Evolutionary conservation across 1,140 invertebrate species (phyloP).

Genomic region (Vanessa tameamea): DNA sequence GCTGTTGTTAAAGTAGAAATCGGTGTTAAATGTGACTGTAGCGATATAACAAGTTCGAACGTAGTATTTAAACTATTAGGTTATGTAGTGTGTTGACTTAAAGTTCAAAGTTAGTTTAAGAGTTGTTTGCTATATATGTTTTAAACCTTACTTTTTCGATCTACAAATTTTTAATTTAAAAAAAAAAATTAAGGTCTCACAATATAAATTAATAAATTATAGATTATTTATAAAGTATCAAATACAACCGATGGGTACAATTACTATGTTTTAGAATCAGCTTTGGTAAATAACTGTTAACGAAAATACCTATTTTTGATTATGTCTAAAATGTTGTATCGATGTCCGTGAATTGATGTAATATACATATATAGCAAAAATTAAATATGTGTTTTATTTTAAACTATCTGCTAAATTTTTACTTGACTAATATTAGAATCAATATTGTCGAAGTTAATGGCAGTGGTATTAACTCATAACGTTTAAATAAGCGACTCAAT

Average conservation of each 20-base stretch:
- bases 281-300: slow-evolving; percentile 20
- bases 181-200: neutral
- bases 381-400: neutral
- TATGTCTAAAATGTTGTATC: slow-evolving; percentile 28
- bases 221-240: slow-evolving; percentile 21
- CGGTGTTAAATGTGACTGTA: slow-evolving; percentile 24
- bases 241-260: slow-evolving; percentile 33
- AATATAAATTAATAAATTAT: slow-evolving; percentile 15
- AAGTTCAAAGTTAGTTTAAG: slow-evolving; percentile 29
- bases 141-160: slow-evolving; percentile 4
- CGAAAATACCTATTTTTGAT: slow-evolving; percentile 33
- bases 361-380: slow-evolving; percentile 12
- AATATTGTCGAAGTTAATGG: no score
- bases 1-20: slow-evolving; percentile 21
- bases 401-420: neutral
- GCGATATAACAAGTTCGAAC: slow-evolving; percentile 23
- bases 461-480: no score
- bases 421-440: no score
- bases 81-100: slow-evolving; percentile 27
- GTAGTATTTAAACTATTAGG: slow-evolving; percentile 16
- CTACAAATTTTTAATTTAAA: neutral
- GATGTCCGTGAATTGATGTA: slow-evolving; percentile 24
- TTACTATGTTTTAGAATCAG: slow-evolving; percentile 21
- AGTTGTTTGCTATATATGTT: slow-evolving; percentile 7
- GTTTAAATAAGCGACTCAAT: no score